Percentiles rank a stretch among this genome's conserved stretches.
Evolutionary conservation across 2,113 vertebrate genomes (phyloP).

Genomic region (Chlamydotis undulata): DNA sequence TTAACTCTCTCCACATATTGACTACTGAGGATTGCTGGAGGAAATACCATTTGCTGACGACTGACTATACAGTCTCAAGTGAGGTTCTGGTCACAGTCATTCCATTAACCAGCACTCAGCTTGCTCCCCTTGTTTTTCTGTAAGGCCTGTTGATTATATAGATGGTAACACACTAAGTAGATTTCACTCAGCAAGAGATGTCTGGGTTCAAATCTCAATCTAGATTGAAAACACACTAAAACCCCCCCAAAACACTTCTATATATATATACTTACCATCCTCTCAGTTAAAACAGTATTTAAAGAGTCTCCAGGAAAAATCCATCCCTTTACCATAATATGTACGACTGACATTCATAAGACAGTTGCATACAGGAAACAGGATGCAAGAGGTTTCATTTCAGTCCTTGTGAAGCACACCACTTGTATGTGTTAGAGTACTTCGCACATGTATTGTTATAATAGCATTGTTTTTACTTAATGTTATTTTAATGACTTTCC

Average conservation of each 20-base stretch:
- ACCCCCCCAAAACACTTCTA: not conserved
- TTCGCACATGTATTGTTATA: not conserved
- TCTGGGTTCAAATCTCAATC: not conserved
- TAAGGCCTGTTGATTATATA: not conserved
- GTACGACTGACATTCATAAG: not conserved
- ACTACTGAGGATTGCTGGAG: not conserved
- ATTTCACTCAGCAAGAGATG: not conserved
- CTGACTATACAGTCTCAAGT: not conserved
- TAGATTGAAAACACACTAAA: not conserved
- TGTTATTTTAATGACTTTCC: constrained; percentile 41
- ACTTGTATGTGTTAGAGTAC: not conserved
- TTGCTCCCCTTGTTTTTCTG: not conserved
- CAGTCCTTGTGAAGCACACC: not conserved
- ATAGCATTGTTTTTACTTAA: not conserved
- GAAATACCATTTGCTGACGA: not conserved
- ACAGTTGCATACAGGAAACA: not conserved
- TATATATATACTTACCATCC: not conserved
- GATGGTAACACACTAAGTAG: not conserved
- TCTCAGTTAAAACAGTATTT: not conserved
- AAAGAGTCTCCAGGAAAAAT: not conserved
- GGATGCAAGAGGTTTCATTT: not conserved
- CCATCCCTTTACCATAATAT: not conserved
- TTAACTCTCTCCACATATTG: not conserved
- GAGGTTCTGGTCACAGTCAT: not conserved
- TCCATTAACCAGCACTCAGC: not conserved